Evolutionary conservation across 2,888 invertebrate genomes (phyloP), one percentile per base, ranked within the genome.

Genomic region (Pristionchus entomophagus): DNA sequence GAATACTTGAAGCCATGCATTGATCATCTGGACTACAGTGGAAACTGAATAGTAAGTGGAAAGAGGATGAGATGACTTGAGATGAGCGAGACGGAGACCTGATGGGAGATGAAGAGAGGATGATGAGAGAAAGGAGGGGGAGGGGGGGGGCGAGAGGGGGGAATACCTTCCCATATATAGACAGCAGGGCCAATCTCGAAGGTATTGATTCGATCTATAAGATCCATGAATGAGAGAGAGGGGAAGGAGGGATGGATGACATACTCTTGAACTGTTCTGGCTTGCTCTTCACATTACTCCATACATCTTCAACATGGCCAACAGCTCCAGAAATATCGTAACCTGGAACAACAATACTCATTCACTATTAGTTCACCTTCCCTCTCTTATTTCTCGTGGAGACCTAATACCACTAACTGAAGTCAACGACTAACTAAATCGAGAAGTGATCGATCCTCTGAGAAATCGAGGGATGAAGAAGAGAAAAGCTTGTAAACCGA

Each of bases 391-490:
- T n/a, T n/a, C n/a, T n/a, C n/a, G n/a, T n/a, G n/a, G n/a, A n/a
- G n/a, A n/a, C n/a, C n/a, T n/a, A n/a, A n/a, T 45, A 45, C 45
- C 6, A 6, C 45, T 45, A 14, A 45, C 14, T 45, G 45, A 6
- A 14, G 14, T 45, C 45, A 45, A 45, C 45, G 19, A 53, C 53
- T 12, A 4, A 91, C 93, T 82, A 91, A 92, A 56, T 90, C 53
- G 89, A 32, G 89, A 87, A 65, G 91, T 88, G 32, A 93, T 81
- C 12, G 88, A 85, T 49, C 91, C 91, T 93, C 93, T 92, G 1
- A 92, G 83, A 80, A 93, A 92, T 78, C 92, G 86, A 8, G 93
- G 93, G 69, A 93, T 81, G 86, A 92, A 93, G 88, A 92, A 93
- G 49, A 92, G 86, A n/a, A 93, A 87, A 2, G 93, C 92, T 86